Base-by-base conservation (phyloP, 92 coral and sea anemone genomes). In the Micromussa lordhowensis region DNA sequence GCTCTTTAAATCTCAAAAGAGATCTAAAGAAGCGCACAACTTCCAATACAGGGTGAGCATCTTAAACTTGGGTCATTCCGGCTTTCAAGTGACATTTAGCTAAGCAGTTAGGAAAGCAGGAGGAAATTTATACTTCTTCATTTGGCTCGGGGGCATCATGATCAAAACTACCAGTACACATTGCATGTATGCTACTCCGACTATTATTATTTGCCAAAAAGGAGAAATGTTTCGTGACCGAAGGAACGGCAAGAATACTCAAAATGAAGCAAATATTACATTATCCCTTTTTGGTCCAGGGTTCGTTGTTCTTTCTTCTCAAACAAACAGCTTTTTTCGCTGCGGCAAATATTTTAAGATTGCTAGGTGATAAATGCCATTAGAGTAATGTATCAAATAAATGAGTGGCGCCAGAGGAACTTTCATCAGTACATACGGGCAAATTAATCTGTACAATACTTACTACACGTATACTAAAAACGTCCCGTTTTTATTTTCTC, bases 341-440 rank as follows among this genome's bases (percentile, higher is more conserved):
- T 73, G 78, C 24, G 2, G 53, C 51, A 34, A 36, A 44, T 31
- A 32, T 38, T 26, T 69, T 70, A 31, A 13, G 66, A 85, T 35
- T 61, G 64, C 64, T 29, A 1, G 75, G 77, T 26, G 54, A 77
- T 40, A 63, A 86, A 38, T 77, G 3, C 83, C 51, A 22, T 86
- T 77, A 38, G 48, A 64, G 31, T 77, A 59, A 48, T 63, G 54
- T 61, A 63, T 77, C 89, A 86, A 64, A 77, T 28, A 44, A 44
- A 31, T 34, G 48, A 61, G 49, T 31, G 13, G 59, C 36, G 29
- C 34, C 34, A 64, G 78, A 59, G 9, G 10, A 13, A 44, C 12
- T 0, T 9, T 8, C 51, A 57, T 26, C 44, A 31, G 49, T 75
- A 59, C 82, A 0, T 15, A 29, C 18, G 31, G 19, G 26, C 82